Evolutionary conservation across 2,113 vertebrate species (phyloP), one percentile per base, ranked within the genome.

Genomic region (Passer montanus): DNA sequence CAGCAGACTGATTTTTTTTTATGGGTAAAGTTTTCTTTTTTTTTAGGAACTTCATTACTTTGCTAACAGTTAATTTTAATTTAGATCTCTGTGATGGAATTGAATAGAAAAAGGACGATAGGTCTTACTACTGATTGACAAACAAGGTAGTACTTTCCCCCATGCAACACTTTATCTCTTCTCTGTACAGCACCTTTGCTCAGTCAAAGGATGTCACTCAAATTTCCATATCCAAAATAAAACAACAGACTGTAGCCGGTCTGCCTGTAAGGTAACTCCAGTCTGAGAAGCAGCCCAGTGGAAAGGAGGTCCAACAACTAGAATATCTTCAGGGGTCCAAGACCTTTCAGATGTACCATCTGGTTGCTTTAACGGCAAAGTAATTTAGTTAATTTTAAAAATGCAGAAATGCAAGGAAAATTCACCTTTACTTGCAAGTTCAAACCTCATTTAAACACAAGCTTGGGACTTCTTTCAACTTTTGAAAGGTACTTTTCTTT

Each of bases 91-190:
- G 5, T 41, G 28, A 47, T 19, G 4, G 9, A 87, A 55, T 31
- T 86, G 60, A 87, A 41, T 56, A 37, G 47, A 18, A n/a, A 74
- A 84, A 82, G 5, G 30, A 39, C 28, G 7, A 21, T 35, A 52
- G 7, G 28, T 66, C 50, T 33, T 85, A 55, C 4, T 31, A 18
- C 11, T 88, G 30, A 80, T 33, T 78, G 35, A 47, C 31, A 64
- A 91, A 49, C 26, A 43, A 56, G 19, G 22, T 9, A 26, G 13
- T 46, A 15, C 10, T 53, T 74, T n/a, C 6, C 6, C 10, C 10
- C 3, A 8, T 0, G 0, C 30, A 74, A 16, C 28, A 76, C 8
- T 46, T 23, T 11, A 3, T 26, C n/a, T 77, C 14, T 76, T 85
- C 31, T 64, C 23, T 66, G 5, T 63, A 31, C 2, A 15, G 28